Evolutionary conservation across 53 echinoderm and acorn worm genomes (phyloP).

Genomic region (Echinometra lucunter): DNA sequence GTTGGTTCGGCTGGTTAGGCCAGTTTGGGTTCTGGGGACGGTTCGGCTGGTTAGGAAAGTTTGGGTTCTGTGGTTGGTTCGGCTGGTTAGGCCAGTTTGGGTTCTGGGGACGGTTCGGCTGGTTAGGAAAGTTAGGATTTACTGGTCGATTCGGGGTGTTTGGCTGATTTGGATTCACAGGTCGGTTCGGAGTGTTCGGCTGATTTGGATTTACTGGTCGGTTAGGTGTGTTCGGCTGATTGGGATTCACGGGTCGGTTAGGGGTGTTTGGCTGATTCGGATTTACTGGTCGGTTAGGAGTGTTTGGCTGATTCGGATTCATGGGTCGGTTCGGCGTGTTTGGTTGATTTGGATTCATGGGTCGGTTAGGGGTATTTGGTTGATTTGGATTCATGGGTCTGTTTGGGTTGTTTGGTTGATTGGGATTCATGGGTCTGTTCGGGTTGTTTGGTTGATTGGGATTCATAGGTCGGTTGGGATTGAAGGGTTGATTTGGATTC

Average conservation of each 20-base stretch:
- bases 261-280: background rate
- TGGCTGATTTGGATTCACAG: slow-evolving; percentile 17
- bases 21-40: slow-evolving; percentile 1
- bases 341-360: background rate
- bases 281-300: background rate
- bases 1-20: background rate
- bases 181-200: background rate
- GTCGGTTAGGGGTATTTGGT: background rate
- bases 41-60: background rate
- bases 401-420: background rate
- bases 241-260: background rate
- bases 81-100: slow-evolving; percentile 8
- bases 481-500: background rate
- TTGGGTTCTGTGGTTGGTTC: background rate
- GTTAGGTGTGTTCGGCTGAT: background rate
- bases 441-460: background rate
- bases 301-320: background rate
- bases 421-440: background rate
- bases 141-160: background rate
- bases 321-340: background rate
- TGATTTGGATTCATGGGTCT: background rate
- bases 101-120: background rate
- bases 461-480: background rate
- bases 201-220: background rate
- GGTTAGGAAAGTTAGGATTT: background rate